These are phyloP conservation scores for Zootermopsis nevadensis DNA, from an alignment of 2,888 invertebrate species.

Conservation along the genomic window DNA sequence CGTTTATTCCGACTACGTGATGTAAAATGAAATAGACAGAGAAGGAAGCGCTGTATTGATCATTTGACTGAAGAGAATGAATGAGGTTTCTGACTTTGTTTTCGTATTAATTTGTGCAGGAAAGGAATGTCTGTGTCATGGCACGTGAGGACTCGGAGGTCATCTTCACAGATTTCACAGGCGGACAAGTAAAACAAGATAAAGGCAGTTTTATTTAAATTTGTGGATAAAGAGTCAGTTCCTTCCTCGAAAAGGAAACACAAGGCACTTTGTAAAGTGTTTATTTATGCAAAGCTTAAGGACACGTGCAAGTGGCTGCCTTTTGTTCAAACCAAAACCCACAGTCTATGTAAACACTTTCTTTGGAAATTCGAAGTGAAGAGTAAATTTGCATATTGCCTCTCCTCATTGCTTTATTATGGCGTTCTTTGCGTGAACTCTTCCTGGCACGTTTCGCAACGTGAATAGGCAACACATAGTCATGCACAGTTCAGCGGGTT, in stretches of 20 bases:
- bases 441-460: no score
- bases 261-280: background rate
- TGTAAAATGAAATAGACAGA: no score
- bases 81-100: no score
- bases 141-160: no score
- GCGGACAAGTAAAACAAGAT: background rate
- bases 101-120: no score
- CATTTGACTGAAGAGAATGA: no score
- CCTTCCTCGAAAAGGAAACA: background rate
- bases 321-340: conserved; percentile 7
- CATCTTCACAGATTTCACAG: background rate
- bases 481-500: no score
- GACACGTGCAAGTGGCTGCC: background rate
- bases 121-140: no score
- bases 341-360: background rate
- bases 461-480: no score
- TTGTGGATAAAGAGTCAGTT: background rate
- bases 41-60: no score
- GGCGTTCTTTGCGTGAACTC: no score
- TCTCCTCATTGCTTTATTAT: background rate
- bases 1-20: no score
- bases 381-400: background rate
- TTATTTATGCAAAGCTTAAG: background rate
- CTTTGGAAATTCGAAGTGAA: background rate
- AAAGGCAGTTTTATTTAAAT: conserved; percentile 1